phyloP scores from a whole-genome alignment of 2,113 vertebrate genomes.

The Caretta caretta region DNA sequence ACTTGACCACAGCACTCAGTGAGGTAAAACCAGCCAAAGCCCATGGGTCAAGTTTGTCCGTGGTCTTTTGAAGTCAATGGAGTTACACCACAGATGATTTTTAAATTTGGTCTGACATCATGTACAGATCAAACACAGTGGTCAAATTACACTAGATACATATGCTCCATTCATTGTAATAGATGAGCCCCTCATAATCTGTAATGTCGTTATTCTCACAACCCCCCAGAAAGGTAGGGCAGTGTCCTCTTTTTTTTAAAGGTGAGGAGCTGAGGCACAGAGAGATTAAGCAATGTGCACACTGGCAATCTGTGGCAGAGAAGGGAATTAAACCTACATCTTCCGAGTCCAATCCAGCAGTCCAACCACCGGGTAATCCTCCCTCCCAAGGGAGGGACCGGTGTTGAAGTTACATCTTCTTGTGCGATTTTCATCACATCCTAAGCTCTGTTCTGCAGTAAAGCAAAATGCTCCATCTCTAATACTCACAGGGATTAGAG shows the following conservation, averaged over 20 bases:
- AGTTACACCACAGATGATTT: conserved; percentile 56
- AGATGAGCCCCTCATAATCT: conserved; percentile 21
- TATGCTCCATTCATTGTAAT: neutral
- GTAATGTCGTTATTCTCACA: conserved; percentile 22
- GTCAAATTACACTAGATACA: neutral
- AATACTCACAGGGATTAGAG: neutral
- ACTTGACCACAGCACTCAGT: conserved; percentile 45
- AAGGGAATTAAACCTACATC: neutral
- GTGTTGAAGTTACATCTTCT: neutral
- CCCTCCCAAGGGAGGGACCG: neutral
- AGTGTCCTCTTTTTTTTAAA: neutral
- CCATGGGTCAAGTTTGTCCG: conserved; percentile 15
- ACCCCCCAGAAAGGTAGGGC: neutral
- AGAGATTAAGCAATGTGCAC: neutral
- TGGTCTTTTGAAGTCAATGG: conserved; percentile 16
- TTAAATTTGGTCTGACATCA: conserved; percentile 53
- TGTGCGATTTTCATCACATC: neutral
- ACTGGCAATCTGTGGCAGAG: neutral
- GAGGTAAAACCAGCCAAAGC: conserved; percentile 61
- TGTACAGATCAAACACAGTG: conserved; percentile 40
- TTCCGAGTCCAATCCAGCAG: neutral
- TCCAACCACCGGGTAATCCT: neutral
- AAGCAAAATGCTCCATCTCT: neutral
- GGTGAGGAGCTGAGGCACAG: neutral
- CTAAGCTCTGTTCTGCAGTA: neutral